Conservation (phyloP, 2,888 invertebrate species). For the Trichacis sp. region DNA sequence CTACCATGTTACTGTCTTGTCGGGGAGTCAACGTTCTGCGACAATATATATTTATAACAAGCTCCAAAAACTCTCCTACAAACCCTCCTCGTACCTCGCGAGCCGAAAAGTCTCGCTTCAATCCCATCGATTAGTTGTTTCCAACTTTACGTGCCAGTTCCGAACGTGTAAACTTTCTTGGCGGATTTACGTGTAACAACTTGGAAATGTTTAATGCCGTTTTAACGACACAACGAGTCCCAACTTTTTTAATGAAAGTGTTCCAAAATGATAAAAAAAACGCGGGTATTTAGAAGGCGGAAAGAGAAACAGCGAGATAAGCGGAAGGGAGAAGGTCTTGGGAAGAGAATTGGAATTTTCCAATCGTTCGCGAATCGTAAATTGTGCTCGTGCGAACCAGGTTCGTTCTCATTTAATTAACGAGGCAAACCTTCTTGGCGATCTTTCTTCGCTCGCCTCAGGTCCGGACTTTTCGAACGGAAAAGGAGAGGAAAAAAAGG, state of each 20-base stretch:
- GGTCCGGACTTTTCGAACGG: constrained; percentile 10
- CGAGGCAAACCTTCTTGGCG: constrained; percentile 10
- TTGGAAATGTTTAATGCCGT: not conserved
- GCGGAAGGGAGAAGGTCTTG: constrained; percentile 3
- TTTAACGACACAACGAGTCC: not conserved
- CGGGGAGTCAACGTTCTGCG: constrained; percentile 39
- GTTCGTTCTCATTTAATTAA: constrained; percentile 15
- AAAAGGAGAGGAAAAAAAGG: not conserved
- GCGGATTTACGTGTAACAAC: not conserved
- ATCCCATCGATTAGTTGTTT: not conserved
- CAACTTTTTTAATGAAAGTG: constrained; percentile 3
- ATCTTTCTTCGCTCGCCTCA: constrained; percentile 8
- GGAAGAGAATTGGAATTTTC: constrained; percentile 13
- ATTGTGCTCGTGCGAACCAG: constrained; percentile 14
- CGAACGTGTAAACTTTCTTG: not conserved
- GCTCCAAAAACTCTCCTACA: not conserved
- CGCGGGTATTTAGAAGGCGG: not conserved
- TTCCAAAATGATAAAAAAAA: constrained; percentile 2
- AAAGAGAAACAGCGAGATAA: not conserved
- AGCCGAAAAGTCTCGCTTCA: no score
- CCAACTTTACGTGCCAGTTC: constrained; percentile 2
- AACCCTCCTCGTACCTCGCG: no score
- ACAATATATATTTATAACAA: constrained; percentile 59
- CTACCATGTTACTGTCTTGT: constrained; percentile 51
- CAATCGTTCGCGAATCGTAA: constrained; percentile 16